A percentile compares a stretch with the other conserved stretches of the same genome.
Conservation (phyloP, 2,888 invertebrate genomes). For the Proisotoma minuta region DNA sequence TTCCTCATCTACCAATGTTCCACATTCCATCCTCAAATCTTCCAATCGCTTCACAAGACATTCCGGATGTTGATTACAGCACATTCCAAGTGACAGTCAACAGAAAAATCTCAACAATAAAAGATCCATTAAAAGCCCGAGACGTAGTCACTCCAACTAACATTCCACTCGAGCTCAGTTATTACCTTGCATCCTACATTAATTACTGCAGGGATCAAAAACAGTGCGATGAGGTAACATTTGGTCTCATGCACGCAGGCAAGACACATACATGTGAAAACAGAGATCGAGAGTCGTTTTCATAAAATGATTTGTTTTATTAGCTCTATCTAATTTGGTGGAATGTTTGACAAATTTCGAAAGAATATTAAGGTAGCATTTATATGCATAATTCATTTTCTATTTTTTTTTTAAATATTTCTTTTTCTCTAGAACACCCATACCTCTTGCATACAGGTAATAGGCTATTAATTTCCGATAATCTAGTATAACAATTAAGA, state of each 20-base stretch:
- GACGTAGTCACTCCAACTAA: constrained; percentile 26
- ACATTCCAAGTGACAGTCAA: too few species aligned
- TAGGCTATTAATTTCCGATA: too few species aligned
- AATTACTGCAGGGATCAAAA: constrained; percentile 8
- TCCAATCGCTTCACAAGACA: constrained; percentile 8
- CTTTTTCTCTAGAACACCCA: too few species aligned
- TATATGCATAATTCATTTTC: too few species aligned
- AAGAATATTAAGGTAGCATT: constrained; percentile 7
- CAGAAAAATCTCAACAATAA: constrained; percentile 3
- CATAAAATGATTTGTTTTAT: background rate
- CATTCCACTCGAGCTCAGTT: constrained; percentile 28
- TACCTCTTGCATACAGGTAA: constrained; percentile 12
- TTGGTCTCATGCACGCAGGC: constrained; percentile 5
- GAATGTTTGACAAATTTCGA: constrained; percentile 12
- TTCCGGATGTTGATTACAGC: too few species aligned
- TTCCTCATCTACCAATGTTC: constrained; percentile 30
- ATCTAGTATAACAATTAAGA: too few species aligned
- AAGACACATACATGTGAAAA: background rate
- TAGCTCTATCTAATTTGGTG: constrained; percentile 9
- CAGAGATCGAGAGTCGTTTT: background rate
- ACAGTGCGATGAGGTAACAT: constrained; percentile 9
- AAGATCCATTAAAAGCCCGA: constrained; percentile 8
- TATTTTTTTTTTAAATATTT: too few species aligned
- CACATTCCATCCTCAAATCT: constrained; percentile 32
- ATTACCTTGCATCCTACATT: constrained; percentile 32